Base-by-base conservation (phyloP, 1,140 invertebrate genomes). In the Drosophila takahashii region DNA sequence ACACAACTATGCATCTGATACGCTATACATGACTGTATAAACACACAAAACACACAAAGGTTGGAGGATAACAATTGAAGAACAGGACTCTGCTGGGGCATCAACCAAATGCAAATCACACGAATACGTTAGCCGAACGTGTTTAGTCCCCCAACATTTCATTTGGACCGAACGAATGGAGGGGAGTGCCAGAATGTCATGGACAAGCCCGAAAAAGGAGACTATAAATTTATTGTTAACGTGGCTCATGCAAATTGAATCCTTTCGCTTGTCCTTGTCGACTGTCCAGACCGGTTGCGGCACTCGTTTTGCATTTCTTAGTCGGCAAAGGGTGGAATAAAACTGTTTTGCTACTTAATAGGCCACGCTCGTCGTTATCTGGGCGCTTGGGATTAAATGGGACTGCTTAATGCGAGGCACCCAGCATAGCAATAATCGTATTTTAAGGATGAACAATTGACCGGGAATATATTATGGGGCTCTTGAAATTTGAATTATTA, bases 151-250 rank as follows among this genome's bases (percentile, higher is more conserved):
- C 44, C n/a, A 57, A 52, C 27, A 70, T 70, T 70, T 58, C 47
- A 52, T 41, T 54, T 11, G 22, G 15, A 45, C 11, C 37, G 4
- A 64, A 60, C 37, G 4, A 64, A 60, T 26, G 27, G 39, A 5
- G 56, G 60, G 58, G 57, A 66, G 59, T 26, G 16, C 4, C 15
- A 1, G 13, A 64, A 47, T 27, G 15, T 54, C 66, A 44, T 45
- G 47, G 27, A 57, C 26, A 34, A 54, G 18, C 29, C 47, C 50
- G 1, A 56, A 65, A 73, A 75, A 56, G 65, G 26, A 39, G 71
- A 52, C 72, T 44, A 44, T 53, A 48, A 87, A 87, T 87, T 86
- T 86, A 86, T 81, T 79, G 83, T 76, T 77, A 69, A 79, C 58
- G 75, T 67, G 64, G 67, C 71, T 61, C 65, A 73, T 79, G 75